phyloP scores from a whole-genome alignment of 1,140 invertebrate genomes.

The Drosophila albomicans region DNA sequence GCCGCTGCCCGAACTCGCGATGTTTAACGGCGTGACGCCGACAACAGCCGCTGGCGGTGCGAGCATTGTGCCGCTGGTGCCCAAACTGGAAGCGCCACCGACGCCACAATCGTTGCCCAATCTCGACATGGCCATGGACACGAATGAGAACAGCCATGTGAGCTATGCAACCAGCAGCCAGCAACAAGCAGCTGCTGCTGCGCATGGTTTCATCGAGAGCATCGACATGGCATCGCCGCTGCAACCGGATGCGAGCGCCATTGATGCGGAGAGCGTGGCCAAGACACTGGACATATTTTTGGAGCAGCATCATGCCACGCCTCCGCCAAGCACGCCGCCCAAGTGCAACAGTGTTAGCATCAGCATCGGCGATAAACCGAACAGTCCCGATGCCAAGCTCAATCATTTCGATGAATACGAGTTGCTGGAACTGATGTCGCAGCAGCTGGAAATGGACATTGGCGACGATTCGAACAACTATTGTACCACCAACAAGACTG shows the following conservation, averaged over 20 bases:
- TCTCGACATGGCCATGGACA: constrained; percentile 70
- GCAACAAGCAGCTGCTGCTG: constrained; percentile 17
- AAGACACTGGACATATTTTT: constrained; percentile 81
- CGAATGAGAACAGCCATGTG: constrained; percentile 45
- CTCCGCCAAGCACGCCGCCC: constrained; percentile 62
- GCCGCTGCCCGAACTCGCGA: constrained; percentile 63
- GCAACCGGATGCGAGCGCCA: constrained; percentile 53
- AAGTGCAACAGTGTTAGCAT: constrained; percentile 47
- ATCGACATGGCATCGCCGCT: constrained; percentile 80
- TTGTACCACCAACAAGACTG: constrained; percentile 33
- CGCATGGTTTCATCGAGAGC: constrained; percentile 68
- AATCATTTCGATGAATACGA: constrained; percentile 84
- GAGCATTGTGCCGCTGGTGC: constrained; percentile 68
- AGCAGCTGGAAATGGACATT: constrained; percentile 84
- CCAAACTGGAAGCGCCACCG: constrained; percentile 61
- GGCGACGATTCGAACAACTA: constrained; percentile 73
- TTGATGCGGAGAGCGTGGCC: constrained; percentile 75
- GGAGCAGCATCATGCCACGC: constrained; percentile 78
- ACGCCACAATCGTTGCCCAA: constrained; percentile 54
- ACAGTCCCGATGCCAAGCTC: constrained; percentile 68
- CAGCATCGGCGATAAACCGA: constrained; percentile 55
- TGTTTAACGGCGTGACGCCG: constrained; percentile 52
- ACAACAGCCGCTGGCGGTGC: constrained; percentile 62
- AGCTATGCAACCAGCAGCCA: constrained; percentile 29
- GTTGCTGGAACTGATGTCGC: constrained; percentile 82